phyloP scores from a whole-genome alignment of 2,797 vertebrate genomes.

The Vipera ursinii region DNA sequence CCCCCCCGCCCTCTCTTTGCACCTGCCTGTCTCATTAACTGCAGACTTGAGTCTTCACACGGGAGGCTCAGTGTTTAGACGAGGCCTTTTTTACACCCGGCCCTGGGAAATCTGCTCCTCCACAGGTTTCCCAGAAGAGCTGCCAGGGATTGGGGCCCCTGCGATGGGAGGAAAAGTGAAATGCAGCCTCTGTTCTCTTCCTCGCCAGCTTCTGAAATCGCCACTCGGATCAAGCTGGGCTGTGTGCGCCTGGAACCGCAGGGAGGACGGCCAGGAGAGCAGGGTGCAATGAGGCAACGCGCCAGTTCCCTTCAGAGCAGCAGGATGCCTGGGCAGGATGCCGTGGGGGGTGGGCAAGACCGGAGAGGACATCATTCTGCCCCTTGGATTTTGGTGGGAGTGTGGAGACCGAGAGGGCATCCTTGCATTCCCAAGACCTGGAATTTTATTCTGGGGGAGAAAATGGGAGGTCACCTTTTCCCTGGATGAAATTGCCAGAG shows the following conservation, averaged over 20 bases:
- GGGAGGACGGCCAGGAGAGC: not conserved
- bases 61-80: slow-evolving; percentile 38
- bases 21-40: slow-evolving; percentile 38
- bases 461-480: not conserved
- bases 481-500: not conserved
- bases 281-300: not conserved
- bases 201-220: not conserved
- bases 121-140: not conserved
- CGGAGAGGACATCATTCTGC: not conserved
- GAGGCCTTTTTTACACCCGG: slow-evolving; percentile 36
- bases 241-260: not conserved
- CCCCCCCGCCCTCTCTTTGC: not conserved
- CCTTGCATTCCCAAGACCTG: not conserved
- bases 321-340: not conserved
- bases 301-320: not conserved
- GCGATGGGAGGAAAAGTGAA: too few species aligned
- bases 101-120: not conserved
- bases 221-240: too few species aligned
- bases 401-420: not conserved
- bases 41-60: slow-evolving; percentile 25
- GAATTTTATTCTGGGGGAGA: not conserved
- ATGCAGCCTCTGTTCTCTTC: not conserved
- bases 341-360: too few species aligned
- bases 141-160: not conserved
- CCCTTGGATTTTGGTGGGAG: not conserved